Conservation (phyloP, 2,113 vertebrate genomes). For the Bos indicus region DNA sequence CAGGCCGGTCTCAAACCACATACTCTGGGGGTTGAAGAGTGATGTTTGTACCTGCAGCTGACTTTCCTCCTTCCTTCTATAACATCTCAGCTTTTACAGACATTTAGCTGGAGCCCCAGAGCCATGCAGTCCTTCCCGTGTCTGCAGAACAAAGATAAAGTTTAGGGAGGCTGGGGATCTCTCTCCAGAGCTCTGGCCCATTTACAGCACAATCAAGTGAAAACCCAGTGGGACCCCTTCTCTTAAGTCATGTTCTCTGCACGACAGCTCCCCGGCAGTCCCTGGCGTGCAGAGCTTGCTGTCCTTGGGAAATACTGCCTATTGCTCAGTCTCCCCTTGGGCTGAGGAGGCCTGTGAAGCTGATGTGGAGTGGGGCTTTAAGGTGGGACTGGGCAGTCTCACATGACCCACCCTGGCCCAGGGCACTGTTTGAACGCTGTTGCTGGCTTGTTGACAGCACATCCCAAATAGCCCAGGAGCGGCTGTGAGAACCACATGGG, state of each 20-base stretch:
- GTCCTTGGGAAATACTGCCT: background rate
- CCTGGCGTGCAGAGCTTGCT: fast-evolving
- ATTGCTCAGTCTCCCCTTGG: background rate
- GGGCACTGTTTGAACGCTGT: background rate
- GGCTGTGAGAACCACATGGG: fast-evolving
- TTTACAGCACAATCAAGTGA: too few relatives aligned
- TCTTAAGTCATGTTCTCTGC: fast-evolving
- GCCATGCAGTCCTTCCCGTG: fast-evolving
- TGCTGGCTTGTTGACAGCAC: too few relatives aligned
- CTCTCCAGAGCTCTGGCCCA: fast-evolving
- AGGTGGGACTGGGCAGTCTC: background rate
- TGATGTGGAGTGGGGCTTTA: fast-evolving
- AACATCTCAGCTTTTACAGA: background rate
- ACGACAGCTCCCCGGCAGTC: fast-evolving
- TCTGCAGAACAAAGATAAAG: background rate
- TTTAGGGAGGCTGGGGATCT: fast-evolving
- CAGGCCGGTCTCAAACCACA: background rate
- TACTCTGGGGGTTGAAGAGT: fast-evolving
- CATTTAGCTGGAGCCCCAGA: fast-evolving
- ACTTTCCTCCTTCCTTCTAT: fast-evolving
- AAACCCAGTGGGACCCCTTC: background rate
- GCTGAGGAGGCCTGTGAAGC: too few relatives aligned
- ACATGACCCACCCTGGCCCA: background rate
- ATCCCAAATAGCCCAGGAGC: background rate
- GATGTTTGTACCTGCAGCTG: fast-evolving